A percentile compares a stretch with the other conserved stretches of the same genome.
These are phyloP conservation scores for Melanostigma gelatinosum DNA, from an alignment of 2,113 vertebrate genomes.

Conservation along the genomic window DNA sequence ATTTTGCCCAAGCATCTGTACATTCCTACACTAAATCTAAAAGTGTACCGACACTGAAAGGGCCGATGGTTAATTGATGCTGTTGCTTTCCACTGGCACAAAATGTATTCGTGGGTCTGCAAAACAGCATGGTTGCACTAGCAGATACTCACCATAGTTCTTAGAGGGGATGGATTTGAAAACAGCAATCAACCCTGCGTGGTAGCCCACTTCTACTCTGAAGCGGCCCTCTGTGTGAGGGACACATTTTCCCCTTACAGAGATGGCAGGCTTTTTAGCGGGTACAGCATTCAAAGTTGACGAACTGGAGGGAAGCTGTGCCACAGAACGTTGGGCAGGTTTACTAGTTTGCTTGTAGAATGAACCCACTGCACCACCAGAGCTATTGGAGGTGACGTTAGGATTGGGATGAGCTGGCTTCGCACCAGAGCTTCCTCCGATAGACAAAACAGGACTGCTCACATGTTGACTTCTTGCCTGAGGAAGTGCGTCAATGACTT, in stretches of 20 bases:
- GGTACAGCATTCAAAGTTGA: constrained; percentile 32
- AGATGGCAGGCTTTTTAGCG: constrained; percentile 73
- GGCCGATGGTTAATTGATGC: not conserved
- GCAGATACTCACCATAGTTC: constrained; percentile 86
- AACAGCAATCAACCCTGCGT: constrained; percentile 86
- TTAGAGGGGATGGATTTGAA: constrained; percentile 93
- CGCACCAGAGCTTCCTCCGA: constrained; percentile 16
- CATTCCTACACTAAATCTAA: not conserved
- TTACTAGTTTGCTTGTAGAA: constrained; percentile 73
- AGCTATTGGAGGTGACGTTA: constrained; percentile 8
- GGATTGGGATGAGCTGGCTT: constrained; percentile 48
- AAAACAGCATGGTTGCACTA: not conserved
- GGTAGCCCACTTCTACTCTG: constrained; percentile 90
- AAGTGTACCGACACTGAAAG: not conserved
- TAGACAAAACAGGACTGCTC: constrained; percentile 24
- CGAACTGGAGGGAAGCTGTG: constrained; percentile 34
- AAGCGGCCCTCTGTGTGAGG: constrained; percentile 85
- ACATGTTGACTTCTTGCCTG: constrained; percentile 27
- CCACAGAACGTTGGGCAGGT: constrained; percentile 38
- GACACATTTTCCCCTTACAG: constrained; percentile 86
- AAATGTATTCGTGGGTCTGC: not conserved
- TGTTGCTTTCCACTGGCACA: not conserved
- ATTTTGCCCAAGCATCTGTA: not conserved
- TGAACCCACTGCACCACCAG: constrained; percentile 38
- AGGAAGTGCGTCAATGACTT: constrained; percentile 58